These are phyloP conservation scores for Bostrychus sinensis DNA, from an alignment of 2,113 vertebrate species.

Conservation along the genomic window DNA sequence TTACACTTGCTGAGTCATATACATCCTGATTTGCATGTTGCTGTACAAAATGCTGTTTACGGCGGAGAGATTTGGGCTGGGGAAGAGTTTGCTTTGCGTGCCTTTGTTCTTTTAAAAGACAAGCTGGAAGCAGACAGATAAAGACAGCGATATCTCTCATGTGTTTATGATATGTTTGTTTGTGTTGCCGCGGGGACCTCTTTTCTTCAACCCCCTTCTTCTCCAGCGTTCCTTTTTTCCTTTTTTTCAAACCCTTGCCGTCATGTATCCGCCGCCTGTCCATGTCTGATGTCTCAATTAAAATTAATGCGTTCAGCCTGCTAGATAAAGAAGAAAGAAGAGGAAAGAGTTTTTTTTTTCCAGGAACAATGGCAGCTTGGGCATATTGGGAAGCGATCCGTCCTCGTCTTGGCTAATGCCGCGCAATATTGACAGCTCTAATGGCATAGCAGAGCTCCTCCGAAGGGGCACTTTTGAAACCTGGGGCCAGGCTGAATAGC, in stretches of 20 bases:
- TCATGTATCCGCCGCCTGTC: conserved; percentile 66
- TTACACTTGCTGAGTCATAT: conserved; percentile 59
- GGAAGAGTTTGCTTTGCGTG: conserved; percentile 35
- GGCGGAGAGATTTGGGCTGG: conserved; percentile 36
- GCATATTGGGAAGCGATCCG: conserved; percentile 58
- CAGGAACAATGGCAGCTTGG: conserved; percentile 61
- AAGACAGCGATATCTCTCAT: conserved; percentile 57
- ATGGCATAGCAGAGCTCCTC: conserved; percentile 25
- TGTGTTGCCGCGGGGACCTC: conserved; percentile 64
- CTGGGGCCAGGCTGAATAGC: conserved; percentile 11
- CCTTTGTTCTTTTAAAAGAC: conserved; percentile 64
- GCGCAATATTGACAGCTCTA: conserved; percentile 63
- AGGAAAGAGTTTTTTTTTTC: conserved; percentile 50
- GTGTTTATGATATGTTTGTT: conserved; percentile 73
- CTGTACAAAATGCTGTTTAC: conserved; percentile 54
- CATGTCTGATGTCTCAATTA: conserved; percentile 72
- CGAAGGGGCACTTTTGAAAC: conserved; percentile 15
- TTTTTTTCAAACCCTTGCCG: conserved; percentile 24
- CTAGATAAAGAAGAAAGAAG: conserved; percentile 63
- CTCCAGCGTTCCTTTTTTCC: conserved; percentile 1
- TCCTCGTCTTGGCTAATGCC: conserved; percentile 50
- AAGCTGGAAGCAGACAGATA: conserved; percentile 45
- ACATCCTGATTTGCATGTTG: conserved; percentile 36
- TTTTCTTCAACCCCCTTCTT: conserved; percentile 17
- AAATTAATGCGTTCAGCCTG: conserved; percentile 69